A percentile compares a stretch with the other conserved stretches of the same genome.
phyloP scores from a whole-genome alignment of 2,113 vertebrate genomes.

The Phaethon lepturus region DNA sequence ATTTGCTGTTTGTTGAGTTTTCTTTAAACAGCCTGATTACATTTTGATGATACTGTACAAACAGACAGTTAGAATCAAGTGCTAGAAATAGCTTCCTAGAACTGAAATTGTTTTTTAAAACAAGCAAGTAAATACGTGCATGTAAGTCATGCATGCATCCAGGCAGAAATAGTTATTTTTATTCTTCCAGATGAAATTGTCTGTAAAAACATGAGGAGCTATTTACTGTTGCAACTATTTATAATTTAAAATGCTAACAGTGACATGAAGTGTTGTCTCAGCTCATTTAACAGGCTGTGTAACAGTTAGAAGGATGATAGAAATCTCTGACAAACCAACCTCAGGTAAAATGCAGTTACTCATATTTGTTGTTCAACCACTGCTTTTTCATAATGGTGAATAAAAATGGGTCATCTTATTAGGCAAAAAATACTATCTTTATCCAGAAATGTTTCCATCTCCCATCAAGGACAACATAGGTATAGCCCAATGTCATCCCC shows the following conservation, averaged over 20 bases:
- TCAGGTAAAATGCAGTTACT: neutral
- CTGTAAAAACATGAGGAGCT: conserved; percentile 47
- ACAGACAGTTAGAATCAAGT: neutral
- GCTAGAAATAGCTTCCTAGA: conserved; percentile 8
- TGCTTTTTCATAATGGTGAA: neutral
- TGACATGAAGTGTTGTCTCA: conserved; percentile 9
- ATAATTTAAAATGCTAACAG: conserved; percentile 32
- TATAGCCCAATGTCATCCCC: neutral
- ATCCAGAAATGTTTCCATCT: neutral
- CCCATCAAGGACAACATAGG: neutral
- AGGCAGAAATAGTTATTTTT: conserved; percentile 34
- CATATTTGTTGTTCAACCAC: neutral
- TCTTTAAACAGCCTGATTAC: neutral
- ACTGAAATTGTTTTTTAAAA: conserved; percentile 26
- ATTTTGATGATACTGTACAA: conserved; percentile 4
- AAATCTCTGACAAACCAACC: neutral
- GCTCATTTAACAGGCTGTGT: conserved; percentile 16
- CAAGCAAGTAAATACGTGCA: neutral
- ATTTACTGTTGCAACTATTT: conserved; percentile 23
- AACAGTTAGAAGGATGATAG: neutral
- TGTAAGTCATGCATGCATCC: neutral
- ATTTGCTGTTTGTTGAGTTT: neutral
- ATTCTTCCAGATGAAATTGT: conserved; percentile 20
- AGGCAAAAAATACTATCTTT: neutral
- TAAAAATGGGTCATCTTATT: neutral